phyloP scores from a whole-genome alignment of 2,797 vertebrate genomes.

The Anisognathus igniventris region DNA sequence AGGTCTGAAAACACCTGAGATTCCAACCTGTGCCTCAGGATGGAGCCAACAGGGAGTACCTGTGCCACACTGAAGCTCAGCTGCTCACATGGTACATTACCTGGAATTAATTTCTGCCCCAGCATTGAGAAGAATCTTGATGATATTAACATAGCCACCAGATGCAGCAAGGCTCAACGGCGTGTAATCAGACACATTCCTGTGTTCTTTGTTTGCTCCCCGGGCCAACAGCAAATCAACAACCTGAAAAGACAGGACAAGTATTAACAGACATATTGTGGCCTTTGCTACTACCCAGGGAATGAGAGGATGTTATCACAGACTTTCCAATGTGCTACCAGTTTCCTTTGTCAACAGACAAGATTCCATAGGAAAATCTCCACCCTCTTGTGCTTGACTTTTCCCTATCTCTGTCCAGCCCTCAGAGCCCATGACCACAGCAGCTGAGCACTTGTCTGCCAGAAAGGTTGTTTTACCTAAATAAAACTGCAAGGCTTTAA shows the following conservation, averaged over 20 bases:
- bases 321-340: not conserved
- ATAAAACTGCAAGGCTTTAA: not conserved
- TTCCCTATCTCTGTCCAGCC: not conserved
- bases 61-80: not conserved
- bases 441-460: not conserved
- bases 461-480: not conserved
- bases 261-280: not conserved
- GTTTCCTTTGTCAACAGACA: not conserved
- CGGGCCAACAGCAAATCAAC: slow-evolving; percentile 95
- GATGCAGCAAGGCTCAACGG: slow-evolving; percentile 96
- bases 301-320: not conserved
- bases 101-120: slow-evolving; percentile 99
- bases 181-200: slow-evolving; percentile 98
- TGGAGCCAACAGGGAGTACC: not conserved
- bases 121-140: slow-evolving; percentile 97
- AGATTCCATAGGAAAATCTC: not conserved
- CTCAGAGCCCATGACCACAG: not conserved
- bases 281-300: not conserved
- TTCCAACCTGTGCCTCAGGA: not conserved
- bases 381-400: not conserved
- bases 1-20: not conserved
- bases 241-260: slow-evolving; percentile 77
- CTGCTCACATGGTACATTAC: slow-evolving; percentile 63
- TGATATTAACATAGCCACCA: slow-evolving; percentile 98
- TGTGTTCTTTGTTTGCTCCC: slow-evolving; percentile 98